Percentiles rank a stretch among this genome's conserved stretches.
These are phyloP conservation scores for Perdix hodgsoniae DNA, from an alignment of 2,797 vertebrate genomes.

Conservation along the genomic window DNA sequence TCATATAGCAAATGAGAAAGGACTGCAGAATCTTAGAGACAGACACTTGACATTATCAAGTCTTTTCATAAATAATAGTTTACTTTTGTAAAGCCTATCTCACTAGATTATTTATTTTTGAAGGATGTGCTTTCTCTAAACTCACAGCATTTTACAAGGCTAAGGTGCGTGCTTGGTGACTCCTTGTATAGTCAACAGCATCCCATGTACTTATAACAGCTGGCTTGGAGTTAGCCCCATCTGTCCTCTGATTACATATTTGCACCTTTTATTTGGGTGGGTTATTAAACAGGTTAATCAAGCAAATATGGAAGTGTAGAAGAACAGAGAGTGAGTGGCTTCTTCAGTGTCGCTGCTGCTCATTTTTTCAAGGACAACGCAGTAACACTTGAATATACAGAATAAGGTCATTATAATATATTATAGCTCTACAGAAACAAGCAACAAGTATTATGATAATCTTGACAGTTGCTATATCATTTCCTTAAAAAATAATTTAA, in stretches of 20 bases:
- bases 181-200: neutral
- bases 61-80: neutral
- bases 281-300: conserved; percentile 67
- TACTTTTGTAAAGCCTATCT: neutral
- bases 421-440: neutral
- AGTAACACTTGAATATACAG: neutral
- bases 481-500: neutral
- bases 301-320: conserved; percentile 29
- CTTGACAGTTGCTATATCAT: neutral
- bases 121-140: neutral
- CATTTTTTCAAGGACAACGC: neutral
- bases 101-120: neutral
- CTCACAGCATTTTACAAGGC: neutral
- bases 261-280: conserved; percentile 23
- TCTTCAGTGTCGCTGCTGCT: neutral
- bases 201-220: neutral
- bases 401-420: neutral
- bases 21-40: neutral
- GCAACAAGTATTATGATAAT: neutral
- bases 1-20: neutral
- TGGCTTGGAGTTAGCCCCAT: conserved; percentile 37
- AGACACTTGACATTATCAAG: neutral
- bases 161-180: neutral
- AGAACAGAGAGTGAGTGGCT: neutral
- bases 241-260: neutral